phyloP scores from a whole-genome alignment of 1,140 invertebrate species.

The Drosophila novamexicana region DNA sequence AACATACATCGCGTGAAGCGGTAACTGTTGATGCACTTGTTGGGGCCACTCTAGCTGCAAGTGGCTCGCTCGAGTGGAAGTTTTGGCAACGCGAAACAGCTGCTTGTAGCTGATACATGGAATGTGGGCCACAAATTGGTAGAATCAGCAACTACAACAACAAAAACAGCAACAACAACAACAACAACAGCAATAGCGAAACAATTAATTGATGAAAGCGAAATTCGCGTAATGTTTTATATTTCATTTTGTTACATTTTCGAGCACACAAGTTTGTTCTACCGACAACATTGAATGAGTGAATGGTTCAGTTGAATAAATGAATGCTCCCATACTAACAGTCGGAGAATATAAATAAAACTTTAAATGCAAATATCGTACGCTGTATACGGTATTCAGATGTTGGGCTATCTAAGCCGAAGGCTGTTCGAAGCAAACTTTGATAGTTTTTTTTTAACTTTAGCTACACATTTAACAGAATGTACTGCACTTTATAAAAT shows the following conservation, averaged over 20 bases:
- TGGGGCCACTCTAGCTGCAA: slow-evolving; percentile 17
- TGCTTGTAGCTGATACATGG: slow-evolving; percentile 13
- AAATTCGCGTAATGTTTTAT: slow-evolving; percentile 23
- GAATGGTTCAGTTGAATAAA: not conserved
- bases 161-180: slow-evolving; percentile 34
- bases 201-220: slow-evolving; percentile 31
- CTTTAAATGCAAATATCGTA: too few relatives aligned
- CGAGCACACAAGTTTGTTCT: not conserved
- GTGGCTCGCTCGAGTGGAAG: slow-evolving; percentile 51
- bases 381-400: too few relatives aligned
- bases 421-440: too few relatives aligned
- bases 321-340: not conserved
- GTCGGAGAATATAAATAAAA: not conserved
- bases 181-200: slow-evolving; percentile 37
- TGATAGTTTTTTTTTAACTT: too few relatives aligned
- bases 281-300: not conserved
- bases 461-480: too few relatives aligned
- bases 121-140: slow-evolving; percentile 58
- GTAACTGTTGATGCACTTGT: slow-evolving; percentile 3
- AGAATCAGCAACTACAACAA: slow-evolving; percentile 13
- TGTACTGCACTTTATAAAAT: too few relatives aligned
- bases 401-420: too few relatives aligned
- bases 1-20: slow-evolving; percentile 55
- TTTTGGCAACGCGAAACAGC: slow-evolving; percentile 33
- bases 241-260: not conserved